Evolutionary conservation across 92 coral and sea anemone species (phyloP), one percentile per base, ranked within the genome.

Genomic region (Porites cylindrica): DNA sequence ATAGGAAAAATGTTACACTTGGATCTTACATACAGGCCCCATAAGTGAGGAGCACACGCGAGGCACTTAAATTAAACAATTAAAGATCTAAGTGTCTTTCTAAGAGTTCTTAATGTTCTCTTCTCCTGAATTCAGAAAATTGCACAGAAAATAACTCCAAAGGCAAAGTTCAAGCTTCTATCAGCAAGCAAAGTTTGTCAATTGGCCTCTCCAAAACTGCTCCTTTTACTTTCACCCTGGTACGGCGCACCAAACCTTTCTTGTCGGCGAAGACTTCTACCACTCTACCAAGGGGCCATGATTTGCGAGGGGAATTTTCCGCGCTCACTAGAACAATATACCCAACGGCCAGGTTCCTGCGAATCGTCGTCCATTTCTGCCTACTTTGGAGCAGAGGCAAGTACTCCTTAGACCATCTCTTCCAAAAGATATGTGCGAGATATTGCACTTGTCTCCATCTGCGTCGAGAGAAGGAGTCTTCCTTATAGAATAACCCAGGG

Each of bases 401-500:
- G 32, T 26, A 26, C 32, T 26, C 32, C 32, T 26, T 26, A 26
- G 32, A 26, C 32, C 32, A 26, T 26, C 32, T 26, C 32, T 26
- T 26, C 32, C 32, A 26, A 26, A 26, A 26, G 32, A 26, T 26
- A 26, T 26, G 3, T 26, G 3, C 32, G 32, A 26, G 32, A 26
- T 26, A 26, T 26, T 26, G 32, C 32, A 26, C 32, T 26, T 26
- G 32, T 26, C 2, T 26, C 32, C 32, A 26, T 75, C 93, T 62
- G 9, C 82, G 68, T 8, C 83, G 70, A 12, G 69, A 60, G n/a
- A n/a, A n/a, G 13, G n/a, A 19, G 26, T 90, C 93, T n/a, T 78
- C 79, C 18, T 73, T 77, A 4, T 52, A 21, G 66, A 89, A 89
- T 8, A 83, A 51, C 52, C 86, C 89, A 8, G 90, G 85, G n/a